These are phyloP conservation scores for Drosophila limbata DNA, from an alignment of 2,888 invertebrate species.

Conservation along the genomic window DNA sequence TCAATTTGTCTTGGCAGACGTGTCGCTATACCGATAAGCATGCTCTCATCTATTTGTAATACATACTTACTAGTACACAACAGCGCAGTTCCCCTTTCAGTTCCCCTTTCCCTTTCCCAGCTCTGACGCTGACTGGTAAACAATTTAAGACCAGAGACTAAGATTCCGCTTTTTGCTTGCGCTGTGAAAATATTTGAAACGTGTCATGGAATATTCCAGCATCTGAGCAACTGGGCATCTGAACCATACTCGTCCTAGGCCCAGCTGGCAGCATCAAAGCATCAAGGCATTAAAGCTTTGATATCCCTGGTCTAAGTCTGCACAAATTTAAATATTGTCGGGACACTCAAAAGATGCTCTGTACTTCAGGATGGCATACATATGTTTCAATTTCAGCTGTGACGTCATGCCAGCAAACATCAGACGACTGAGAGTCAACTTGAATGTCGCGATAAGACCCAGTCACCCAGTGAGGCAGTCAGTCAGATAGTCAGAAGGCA, in stretches of 20 bases:
- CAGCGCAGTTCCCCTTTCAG: conserved; percentile 2
- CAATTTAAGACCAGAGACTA: conserved; percentile 43
- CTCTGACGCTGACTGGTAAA: conserved; percentile 13
- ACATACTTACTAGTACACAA: conserved; percentile 22
- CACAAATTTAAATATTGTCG: conserved; percentile 71
- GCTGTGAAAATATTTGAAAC: conserved; percentile 75
- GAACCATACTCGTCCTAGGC: conserved; percentile 24
- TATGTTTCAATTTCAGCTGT: conserved; percentile 56
- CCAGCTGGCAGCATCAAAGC: conserved; percentile 33
- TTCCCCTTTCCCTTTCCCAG: conserved; percentile 7
- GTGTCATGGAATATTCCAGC: conserved; percentile 77
- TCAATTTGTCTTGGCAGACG: conserved; percentile 35
- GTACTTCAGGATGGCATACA: background rate
- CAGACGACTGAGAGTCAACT: conserved; percentile 35
- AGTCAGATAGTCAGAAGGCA: conserved; percentile 59
- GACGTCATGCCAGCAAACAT: conserved; percentile 58
- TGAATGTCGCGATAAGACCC: conserved; percentile 45
- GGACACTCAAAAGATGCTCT: conserved; percentile 31
- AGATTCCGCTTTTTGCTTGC: conserved; percentile 65
- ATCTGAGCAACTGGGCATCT: conserved; percentile 13
- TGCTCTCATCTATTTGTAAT: conserved; percentile 30
- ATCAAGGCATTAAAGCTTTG: conserved; percentile 3
- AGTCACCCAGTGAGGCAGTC: conserved; percentile 39
- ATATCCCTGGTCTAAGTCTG: conserved; percentile 49
- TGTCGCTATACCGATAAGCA: conserved; percentile 44